Conservation (phyloP, 2,113 vertebrate genomes). For the Pseudois nayaur region DNA sequence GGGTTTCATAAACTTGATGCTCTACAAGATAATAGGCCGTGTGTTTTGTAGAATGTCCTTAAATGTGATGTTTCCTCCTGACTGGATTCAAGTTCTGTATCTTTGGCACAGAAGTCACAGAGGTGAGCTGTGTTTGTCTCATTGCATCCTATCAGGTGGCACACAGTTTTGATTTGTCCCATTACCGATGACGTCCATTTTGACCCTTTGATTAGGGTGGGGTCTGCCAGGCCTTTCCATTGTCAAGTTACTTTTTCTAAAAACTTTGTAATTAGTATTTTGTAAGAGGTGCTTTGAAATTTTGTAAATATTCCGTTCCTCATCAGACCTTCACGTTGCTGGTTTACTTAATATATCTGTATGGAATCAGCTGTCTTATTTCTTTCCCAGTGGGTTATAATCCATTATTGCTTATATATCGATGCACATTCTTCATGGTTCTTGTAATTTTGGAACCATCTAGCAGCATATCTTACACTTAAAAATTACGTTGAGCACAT, state of each 20-base stretch:
- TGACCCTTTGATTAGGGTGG: conserved; percentile 3
- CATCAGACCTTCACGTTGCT: neutral
- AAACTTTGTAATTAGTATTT: conserved; percentile 15
- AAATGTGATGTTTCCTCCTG: neutral
- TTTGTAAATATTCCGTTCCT: neutral
- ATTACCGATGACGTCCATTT: neutral
- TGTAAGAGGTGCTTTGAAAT: neutral
- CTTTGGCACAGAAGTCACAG: neutral
- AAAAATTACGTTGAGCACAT: neutral
- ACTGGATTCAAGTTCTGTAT: neutral
- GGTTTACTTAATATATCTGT: conserved; percentile 1
- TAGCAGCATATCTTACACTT: neutral
- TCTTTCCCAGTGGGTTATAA: neutral
- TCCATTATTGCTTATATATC: conserved; percentile 10
- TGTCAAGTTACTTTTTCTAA: neutral
- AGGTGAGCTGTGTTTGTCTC: conserved; percentile 18
- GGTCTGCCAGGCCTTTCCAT: neutral
- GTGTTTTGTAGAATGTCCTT: conserved; percentile 16
- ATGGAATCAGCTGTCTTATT: neutral
- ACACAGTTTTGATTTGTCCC: conserved; percentile 7
- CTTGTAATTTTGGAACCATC: neutral
- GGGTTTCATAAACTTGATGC: neutral
- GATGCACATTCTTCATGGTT: conserved; percentile 12
- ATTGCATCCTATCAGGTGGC: neutral
- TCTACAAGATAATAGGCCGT: neutral